Percentiles rank a stretch among this genome's conserved stretches.
Evolutionary conservation across 2,113 vertebrate species (phyloP).

Genomic region (Oryzias celebensis): DNA sequence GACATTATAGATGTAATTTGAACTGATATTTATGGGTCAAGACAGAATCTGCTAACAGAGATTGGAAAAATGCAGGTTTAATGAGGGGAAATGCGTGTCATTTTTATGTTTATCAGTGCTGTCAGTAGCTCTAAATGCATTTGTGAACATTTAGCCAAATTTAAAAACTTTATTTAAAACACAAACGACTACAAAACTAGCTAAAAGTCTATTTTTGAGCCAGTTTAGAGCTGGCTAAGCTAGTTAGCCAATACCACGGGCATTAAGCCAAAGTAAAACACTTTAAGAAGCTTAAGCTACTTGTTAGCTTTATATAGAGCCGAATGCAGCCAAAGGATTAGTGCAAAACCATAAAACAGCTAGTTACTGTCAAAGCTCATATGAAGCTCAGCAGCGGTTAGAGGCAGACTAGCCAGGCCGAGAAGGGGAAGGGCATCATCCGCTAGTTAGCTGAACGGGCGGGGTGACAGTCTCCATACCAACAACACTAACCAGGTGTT

Average conservation of each 20-base stretch:
- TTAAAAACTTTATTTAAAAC: neutral
- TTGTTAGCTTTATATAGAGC: constrained; percentile 32
- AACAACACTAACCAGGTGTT: constrained; percentile 9
- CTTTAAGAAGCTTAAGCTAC: constrained; percentile 55
- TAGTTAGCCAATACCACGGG: constrained; percentile 65
- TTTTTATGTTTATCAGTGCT: neutral
- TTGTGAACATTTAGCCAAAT: neutral
- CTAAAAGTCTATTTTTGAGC: neutral
- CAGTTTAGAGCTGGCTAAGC: constrained; percentile 29
- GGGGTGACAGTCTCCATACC: constrained; percentile 39
- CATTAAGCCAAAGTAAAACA: constrained; percentile 47
- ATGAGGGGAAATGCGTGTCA: no score
- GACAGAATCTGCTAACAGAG: no score
- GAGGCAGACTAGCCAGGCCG: constrained; percentile 46
- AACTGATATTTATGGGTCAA: no score
- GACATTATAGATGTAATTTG: no score
- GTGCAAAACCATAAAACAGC: constrained; percentile 15
- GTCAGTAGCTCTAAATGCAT: neutral
- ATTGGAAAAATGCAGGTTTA: no score
- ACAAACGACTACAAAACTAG: neutral
- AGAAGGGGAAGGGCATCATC: constrained; percentile 47
- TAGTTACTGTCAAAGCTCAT: constrained; percentile 31
- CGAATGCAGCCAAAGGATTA: constrained; percentile 43
- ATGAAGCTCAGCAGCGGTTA: constrained; percentile 23
- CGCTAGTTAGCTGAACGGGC: constrained; percentile 53